Evolutionary conservation across 2,113 vertebrate genomes (phyloP), one percentile per base, ranked within the genome.

Genomic region (Equus quagga): DNA sequence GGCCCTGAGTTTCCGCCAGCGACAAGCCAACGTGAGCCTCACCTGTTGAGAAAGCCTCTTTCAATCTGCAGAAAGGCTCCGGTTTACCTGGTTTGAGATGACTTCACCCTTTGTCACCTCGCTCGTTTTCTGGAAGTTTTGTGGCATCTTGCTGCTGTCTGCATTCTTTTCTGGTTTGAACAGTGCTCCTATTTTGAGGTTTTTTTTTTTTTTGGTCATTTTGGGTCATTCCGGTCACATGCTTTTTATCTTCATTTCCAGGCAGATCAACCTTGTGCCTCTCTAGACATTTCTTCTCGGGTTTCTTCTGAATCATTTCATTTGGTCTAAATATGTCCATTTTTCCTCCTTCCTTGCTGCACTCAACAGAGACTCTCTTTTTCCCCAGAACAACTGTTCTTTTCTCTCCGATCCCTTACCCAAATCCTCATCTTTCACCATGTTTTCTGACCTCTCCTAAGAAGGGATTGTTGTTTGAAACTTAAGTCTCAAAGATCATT

Each of bases 391-490:
- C 97, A 97, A 94, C 44, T 5, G 26, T 60, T 26, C 95, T 82
- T 96, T 97, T 98, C 96, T 98, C 95, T 78, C 92, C 4, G 0
- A 5, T 12, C 62, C n/a, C 62, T 91, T 41, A 8, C 73, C 44
- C 18, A 15, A 1, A 18, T 72, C 93, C 92, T 97, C 90, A 0
- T 78, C 95, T 97, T 92, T 96, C 92, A 82, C 87, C 7, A 0
- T 1, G 51, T 49, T 92, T 95, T 94, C 92, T 92, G 87, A 92
- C 88, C 75, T 92, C 83, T 73, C 65, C 89, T 73, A 33, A 80
- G 90, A 83, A 85, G 3, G 0, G 36, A 54, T 64, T 95, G 87
- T 84, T 95, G 86, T 88, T 80, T 70, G 98, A 97, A 97, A 98
- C 80, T 18, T 28, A 86, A 97, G 81, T 80, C 82, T 65, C 78